These are phyloP conservation scores for Lamellibrachia columna DNA, from an alignment of 2,888 invertebrate genomes.

Conservation along the genomic window DNA sequence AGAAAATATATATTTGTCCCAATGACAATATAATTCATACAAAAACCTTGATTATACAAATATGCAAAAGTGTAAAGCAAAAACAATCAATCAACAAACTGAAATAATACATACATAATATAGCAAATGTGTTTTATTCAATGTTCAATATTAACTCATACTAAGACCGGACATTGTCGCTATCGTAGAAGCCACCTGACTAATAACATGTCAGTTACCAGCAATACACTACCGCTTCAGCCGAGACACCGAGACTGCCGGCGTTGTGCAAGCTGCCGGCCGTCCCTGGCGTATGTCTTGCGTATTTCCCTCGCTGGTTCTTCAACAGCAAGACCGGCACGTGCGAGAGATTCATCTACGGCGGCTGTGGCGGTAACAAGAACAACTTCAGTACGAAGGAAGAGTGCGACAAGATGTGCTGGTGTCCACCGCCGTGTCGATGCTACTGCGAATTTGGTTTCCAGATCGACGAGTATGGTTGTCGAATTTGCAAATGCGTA, in stretches of 20 bases:
- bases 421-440: not conserved
- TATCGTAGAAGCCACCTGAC: too few species aligned
- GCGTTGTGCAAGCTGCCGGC: not conserved
- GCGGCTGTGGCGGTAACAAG: not conserved
- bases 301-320: not conserved
- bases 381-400: not conserved
- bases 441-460: slow-evolving; percentile 12
- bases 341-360: not conserved
- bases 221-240: not conserved
- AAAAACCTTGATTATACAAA: too few species aligned
- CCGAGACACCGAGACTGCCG: not conserved
- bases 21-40: too few species aligned
- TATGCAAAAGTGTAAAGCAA: too few species aligned
- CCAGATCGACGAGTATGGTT: not conserved
- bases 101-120: too few species aligned
- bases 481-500: not conserved
- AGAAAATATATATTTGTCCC: too few species aligned
- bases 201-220: not conserved
- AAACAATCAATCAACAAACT: too few species aligned
- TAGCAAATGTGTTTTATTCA: too few species aligned
- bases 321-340: not conserved
- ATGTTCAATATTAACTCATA: too few species aligned
- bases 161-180: too few species aligned
- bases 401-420: not conserved
- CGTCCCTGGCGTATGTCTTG: not conserved